Percentiles rank a stretch among this genome's conserved stretches.
Conservation (phyloP, 1,140 invertebrate species). For the Fragariocoptes setiger region DNA sequence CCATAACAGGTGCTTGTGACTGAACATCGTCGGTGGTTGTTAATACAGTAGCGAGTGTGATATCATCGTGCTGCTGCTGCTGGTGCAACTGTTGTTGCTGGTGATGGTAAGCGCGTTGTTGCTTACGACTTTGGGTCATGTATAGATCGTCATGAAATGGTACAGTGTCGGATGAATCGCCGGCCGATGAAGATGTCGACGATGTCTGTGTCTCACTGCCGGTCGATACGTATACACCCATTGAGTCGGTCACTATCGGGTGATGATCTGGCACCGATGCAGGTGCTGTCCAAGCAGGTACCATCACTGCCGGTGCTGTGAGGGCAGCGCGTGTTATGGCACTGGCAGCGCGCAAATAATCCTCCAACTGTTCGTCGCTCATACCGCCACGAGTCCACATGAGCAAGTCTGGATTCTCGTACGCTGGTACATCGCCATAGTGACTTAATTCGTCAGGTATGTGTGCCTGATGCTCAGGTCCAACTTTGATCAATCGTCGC, state of each 20-base stretch:
- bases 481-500: slow-evolving; percentile 60
- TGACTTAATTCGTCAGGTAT: slow-evolving; percentile 63
- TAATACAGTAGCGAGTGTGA: too few species aligned
- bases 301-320: too few species aligned
- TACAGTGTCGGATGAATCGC: not conserved
- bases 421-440: slow-evolving; percentile 36
- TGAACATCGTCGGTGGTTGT: too few species aligned
- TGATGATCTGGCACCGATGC: not conserved
- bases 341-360: slow-evolving; percentile 2
- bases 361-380: slow-evolving; percentile 26
- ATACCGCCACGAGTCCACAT: slow-evolving; percentile 59
- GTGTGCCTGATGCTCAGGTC: slow-evolving; percentile 62
- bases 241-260: not conserved
- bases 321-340: too few species aligned
- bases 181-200: not conserved
- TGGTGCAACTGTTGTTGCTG: too few species aligned
- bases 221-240: not conserved
- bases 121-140: not conserved
- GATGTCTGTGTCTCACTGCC: not conserved
- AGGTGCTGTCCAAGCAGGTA: not conserved
- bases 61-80: too few species aligned
- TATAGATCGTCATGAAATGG: not conserved
- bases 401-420: slow-evolving; percentile 82
- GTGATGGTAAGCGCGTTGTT: too few species aligned
- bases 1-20: too few species aligned